Base-by-base conservation (phyloP, 2,113 vertebrate genomes). In the Malurus elegans region DNA sequence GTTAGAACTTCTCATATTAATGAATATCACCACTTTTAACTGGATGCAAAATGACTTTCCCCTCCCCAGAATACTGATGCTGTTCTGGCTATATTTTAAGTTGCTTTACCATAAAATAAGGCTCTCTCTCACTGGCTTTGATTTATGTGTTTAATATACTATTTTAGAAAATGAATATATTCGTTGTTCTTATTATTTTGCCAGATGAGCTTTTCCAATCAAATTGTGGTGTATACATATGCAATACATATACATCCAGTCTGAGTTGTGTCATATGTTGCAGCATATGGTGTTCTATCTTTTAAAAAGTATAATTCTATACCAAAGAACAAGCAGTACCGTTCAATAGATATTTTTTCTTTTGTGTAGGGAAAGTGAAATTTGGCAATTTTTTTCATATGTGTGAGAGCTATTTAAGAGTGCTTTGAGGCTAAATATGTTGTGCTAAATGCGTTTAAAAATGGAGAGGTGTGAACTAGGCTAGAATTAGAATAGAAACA, bases 101-200 rank as follows among this genome's bases (percentile, higher is more conserved):
- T 50, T 47, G 9, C 9, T 88, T 92, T 91, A n/a, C 34, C 8
- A 28, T 15, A 81, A 60, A 74, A 79, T 38, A 62, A 58, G 12
- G 20, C 5, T 76, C 92, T 85, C 12, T 53, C 14, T 51, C 28
- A 80, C 26, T 38, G 67, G 86, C 66, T 91, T 90, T 61, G 32
- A 48, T 96, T 95, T 88, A 71, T 57, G n/a, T 90, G 80, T 67
- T 92, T 89, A 86, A 88, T 93, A 82, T 81, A 93, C 32, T 64
- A 73, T 91, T 91, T 93, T 57, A 81, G 79, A 95, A 51, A 95
- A 61, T 48, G 18, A 91, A 72, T 86, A 74, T 83, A 40, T 31
- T 88, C 28, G 57, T 65, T 76, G 66, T 40, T 90, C 10, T 86
- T 83, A 58, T 95, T 78, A 79, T 86, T 92, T 88, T 93, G 25